Conservation (phyloP, 2,797 vertebrate species). For the Dendrocincla tyrannina region DNA sequence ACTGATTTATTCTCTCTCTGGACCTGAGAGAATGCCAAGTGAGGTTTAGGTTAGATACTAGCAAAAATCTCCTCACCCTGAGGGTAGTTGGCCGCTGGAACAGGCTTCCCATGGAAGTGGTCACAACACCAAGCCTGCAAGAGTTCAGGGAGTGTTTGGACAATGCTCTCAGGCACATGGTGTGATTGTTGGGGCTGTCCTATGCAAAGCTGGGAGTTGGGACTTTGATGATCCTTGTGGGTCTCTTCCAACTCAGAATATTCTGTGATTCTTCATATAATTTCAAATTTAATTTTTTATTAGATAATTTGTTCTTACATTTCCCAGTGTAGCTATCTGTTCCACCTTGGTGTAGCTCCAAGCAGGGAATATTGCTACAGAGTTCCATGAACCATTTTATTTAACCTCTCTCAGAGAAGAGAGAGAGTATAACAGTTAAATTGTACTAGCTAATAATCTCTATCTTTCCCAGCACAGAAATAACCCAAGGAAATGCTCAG, state of each 20-base stretch:
- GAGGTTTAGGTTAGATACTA: background rate
- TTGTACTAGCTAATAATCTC: background rate
- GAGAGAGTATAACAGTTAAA: background rate
- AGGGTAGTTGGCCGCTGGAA: background rate
- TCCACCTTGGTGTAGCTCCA: background rate
- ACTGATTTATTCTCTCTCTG: background rate
- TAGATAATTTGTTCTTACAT: conserved; percentile 7
- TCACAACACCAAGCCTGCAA: background rate
- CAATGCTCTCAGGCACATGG: background rate
- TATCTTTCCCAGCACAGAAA: background rate
- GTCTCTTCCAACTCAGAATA: background rate
- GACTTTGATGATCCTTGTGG: background rate
- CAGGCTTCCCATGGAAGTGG: background rate
- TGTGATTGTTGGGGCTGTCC: background rate
- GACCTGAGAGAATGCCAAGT: background rate
- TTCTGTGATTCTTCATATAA: background rate
- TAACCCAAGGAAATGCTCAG: background rate
- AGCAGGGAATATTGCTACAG: background rate
- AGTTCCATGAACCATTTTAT: background rate
- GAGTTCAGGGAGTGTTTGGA: background rate
- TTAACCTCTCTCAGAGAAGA: background rate
- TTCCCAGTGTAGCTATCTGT: background rate
- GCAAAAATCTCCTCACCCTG: background rate
- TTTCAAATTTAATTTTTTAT: background rate
- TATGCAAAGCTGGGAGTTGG: background rate